Percentiles rank a stretch among this genome's conserved stretches.
These are phyloP conservation scores for Ochlodes sylvanus DNA, from an alignment of 2,888 invertebrate genomes.

Conservation along the genomic window DNA sequence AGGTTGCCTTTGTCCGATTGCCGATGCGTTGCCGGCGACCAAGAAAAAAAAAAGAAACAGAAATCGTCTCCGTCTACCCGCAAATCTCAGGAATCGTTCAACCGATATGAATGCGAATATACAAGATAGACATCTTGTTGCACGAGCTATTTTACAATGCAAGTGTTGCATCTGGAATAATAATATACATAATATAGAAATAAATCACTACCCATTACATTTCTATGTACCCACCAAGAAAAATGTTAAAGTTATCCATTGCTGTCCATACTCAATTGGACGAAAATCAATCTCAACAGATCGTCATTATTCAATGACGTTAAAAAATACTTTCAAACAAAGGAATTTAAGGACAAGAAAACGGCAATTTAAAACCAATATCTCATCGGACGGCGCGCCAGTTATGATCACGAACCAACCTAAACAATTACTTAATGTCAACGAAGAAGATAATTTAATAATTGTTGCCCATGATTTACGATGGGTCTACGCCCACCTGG, in stretches of 20 bases:
- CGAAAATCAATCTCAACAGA: slow-evolving; percentile 32
- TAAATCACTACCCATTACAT: not conserved
- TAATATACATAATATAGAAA: not conserved
- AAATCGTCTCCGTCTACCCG: no score
- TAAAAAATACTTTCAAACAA: slow-evolving; percentile 56
- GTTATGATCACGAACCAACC: slow-evolving; percentile 65
- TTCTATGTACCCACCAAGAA: slow-evolving; percentile 1
- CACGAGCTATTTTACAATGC: no score
- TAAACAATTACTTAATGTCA: slow-evolving; percentile 85
- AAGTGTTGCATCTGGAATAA: no score
- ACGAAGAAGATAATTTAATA: slow-evolving; percentile 84
- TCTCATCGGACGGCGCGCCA: slow-evolving; percentile 66
- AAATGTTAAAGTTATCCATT: slow-evolving; percentile 15
- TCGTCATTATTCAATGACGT: slow-evolving; percentile 44
- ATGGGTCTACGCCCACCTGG: slow-evolving; percentile 79
- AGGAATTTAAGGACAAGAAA: slow-evolving; percentile 63
- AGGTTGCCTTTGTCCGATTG: no score
- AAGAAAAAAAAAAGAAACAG: no score
- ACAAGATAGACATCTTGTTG: no score
- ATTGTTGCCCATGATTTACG: slow-evolving; percentile 81
- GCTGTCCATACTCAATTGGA: slow-evolving; percentile 27
- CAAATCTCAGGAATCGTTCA: no score
- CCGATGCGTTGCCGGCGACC: no score
- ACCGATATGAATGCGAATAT: no score
- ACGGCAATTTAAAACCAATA: slow-evolving; percentile 71